Percentiles rank a stretch among this genome's conserved stretches.
Evolutionary conservation across 1,140 invertebrate species (phyloP).

Genomic region (Brachionus paranguensis): DNA sequence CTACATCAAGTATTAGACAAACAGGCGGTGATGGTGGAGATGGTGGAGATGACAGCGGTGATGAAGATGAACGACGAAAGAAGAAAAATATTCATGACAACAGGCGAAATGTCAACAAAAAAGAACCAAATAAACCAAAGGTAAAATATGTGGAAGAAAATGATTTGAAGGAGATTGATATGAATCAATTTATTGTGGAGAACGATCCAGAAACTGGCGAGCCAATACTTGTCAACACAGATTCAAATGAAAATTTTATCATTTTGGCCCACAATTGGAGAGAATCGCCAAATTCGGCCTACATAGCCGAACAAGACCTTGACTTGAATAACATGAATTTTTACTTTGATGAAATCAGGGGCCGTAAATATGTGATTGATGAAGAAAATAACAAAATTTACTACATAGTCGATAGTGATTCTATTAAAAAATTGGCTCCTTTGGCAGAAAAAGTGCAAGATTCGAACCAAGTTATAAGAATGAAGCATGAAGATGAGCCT

Average conservation of each 20-base stretch:
- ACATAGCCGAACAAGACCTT: neutral
- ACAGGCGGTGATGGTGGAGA: neutral
- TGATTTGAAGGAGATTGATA: neutral
- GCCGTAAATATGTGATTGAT: constrained; percentile 3
- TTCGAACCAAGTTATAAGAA: constrained; percentile 6
- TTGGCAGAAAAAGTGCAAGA: neutral
- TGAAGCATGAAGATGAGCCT: neutral
- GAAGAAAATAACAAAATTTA: neutral
- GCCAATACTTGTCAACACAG: neutral
- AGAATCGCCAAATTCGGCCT: neutral
- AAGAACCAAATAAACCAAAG: neutral
- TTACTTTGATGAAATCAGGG: neutral
- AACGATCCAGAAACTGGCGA: neutral
- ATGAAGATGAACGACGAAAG: neutral
- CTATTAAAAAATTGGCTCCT: neutral
- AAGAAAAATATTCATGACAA: constrained; percentile 16
- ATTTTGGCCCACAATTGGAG: constrained; percentile 7
- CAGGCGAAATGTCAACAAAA: neutral
- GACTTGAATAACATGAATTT: neutral
- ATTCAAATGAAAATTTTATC: constrained; percentile 4
- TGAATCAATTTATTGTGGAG: neutral
- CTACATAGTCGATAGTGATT: neutral
- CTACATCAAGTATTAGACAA: neutral
- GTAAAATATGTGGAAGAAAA: constrained; percentile 19
- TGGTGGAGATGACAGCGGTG: neutral